phyloP scores from a whole-genome alignment of 2,797 vertebrate genomes.

The Darevskia nairensis region DNA sequence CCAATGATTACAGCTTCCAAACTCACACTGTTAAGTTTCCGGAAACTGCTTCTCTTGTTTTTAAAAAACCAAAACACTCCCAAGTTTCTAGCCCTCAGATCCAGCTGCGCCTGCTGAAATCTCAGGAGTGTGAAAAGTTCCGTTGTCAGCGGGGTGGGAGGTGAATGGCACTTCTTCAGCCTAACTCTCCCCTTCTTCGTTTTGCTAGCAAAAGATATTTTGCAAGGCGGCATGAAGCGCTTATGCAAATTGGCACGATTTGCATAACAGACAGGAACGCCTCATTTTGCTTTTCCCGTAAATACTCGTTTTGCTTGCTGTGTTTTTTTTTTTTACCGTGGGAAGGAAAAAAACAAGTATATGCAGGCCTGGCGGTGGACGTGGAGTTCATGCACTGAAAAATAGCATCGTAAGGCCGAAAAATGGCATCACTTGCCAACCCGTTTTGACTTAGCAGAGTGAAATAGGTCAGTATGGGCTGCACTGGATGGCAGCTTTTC shows the following conservation, averaged over 20 bases:
- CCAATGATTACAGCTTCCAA: not conserved
- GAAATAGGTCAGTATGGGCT: too few species aligned
- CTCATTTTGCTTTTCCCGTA: not conserved
- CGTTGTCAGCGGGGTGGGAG: fast-evolving
- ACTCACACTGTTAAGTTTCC: too few species aligned
- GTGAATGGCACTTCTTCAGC: too few species aligned
- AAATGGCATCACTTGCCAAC: too few species aligned
- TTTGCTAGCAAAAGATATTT: not conserved
- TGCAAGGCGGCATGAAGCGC: not conserved
- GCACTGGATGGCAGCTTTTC: too few species aligned
- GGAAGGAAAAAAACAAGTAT: not conserved
- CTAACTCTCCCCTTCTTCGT: not conserved
- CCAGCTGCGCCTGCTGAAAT: not conserved
- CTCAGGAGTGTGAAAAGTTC: not conserved
- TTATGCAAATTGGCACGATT: not conserved
- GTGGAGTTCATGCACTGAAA: not conserved
- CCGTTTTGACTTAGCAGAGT: too few species aligned
- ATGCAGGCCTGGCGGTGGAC: not conserved
- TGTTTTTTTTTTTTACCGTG: not conserved
- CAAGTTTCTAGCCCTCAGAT: not conserved
- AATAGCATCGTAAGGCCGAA: too few species aligned
- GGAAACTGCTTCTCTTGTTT: not conserved
- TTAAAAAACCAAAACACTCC: not conserved
- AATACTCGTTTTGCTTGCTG: not conserved
- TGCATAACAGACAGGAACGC: not conserved